Percentiles rank a stretch among this genome's conserved stretches.
Evolutionary conservation across 1,140 invertebrate species (phyloP).

Genomic region (Episyrphus balteatus): DNA sequence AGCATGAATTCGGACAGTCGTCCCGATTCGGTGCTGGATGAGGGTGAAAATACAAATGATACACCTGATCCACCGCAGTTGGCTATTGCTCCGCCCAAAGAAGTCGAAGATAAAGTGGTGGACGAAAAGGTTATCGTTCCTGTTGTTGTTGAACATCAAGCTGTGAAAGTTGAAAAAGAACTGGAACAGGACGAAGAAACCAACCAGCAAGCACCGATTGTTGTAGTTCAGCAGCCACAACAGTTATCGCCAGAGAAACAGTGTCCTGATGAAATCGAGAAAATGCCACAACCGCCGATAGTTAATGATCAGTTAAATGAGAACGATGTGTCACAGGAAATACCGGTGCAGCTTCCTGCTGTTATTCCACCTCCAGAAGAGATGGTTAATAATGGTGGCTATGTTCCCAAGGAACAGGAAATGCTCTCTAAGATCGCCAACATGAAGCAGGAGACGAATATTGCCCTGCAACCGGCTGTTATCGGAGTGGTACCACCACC

Average conservation of each 20-base stretch:
- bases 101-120: slow-evolving; percentile 1
- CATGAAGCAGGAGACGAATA: slow-evolving; percentile 30
- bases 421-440: slow-evolving; percentile 32
- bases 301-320: slow-evolving; percentile 31
- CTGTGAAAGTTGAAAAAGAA: background rate
- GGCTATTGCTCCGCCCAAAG: slow-evolving; percentile 4
- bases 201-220: slow-evolving; percentile 28
- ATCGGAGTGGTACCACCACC: slow-evolving; percentile 16
- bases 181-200: slow-evolving; percentile 23
- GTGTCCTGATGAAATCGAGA: background rate
- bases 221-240: slow-evolving; percentile 3
- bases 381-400: slow-evolving; percentile 13
- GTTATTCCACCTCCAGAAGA: slow-evolving; percentile 5
- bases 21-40: slow-evolving; percentile 66
- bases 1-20: slow-evolving; percentile 61
- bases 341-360: slow-evolving; percentile 23
- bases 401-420: slow-evolving; percentile 24
- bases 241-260: background rate
- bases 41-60: slow-evolving; percentile 47
- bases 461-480: slow-evolving; percentile 9
- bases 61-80: slow-evolving; percentile 13
- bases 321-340: slow-evolving; percentile 30
- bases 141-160: background rate
- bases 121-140: slow-evolving; percentile 15
- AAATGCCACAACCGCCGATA: slow-evolving; percentile 19